Evolutionary conservation across 2,888 invertebrate genomes (phyloP).

Genomic region (Nowickia ferox): DNA sequence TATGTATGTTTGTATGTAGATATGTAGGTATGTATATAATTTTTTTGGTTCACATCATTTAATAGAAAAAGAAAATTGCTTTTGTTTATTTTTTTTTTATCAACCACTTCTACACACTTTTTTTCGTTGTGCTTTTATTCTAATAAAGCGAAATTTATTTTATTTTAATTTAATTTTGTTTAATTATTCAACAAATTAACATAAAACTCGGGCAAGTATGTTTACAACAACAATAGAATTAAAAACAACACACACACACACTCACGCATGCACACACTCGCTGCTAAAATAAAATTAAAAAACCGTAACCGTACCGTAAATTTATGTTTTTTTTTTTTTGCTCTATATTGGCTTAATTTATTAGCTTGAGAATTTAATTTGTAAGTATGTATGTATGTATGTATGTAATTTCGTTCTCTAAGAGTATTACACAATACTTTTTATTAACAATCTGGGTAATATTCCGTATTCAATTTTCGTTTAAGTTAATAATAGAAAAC

Average conservation of each 20-base stretch:
- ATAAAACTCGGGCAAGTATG: constrained; percentile 30
- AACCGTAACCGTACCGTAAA: constrained; percentile 36
- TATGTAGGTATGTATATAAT: not conserved
- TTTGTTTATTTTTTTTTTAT: constrained; percentile 23
- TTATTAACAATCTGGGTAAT: not conserved
- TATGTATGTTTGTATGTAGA: not conserved
- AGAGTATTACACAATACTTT: constrained; percentile 28
- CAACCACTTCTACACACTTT: constrained; percentile 26
- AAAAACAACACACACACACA: not conserved
- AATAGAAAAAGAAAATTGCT: constrained; percentile 7
- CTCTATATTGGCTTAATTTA: constrained; percentile 46
- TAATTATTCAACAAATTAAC: constrained; percentile 49
- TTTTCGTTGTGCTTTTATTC: constrained; percentile 23
- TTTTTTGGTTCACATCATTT: constrained; percentile 3
- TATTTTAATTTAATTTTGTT: constrained; percentile 19
- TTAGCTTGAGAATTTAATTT: constrained; percentile 27
- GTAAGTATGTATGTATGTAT: not conserved
- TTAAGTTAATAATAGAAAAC: constrained; percentile 15
- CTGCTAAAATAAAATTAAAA: not conserved
- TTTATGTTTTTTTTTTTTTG: not conserved
- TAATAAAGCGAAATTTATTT: constrained; percentile 1
- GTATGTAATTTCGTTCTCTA: not conserved
- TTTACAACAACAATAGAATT: constrained; percentile 24
- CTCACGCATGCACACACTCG: not conserved
- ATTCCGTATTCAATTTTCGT: constrained; percentile 1